Base-by-base conservation (phyloP, 1,140 invertebrate genomes). In the Vollenhovia emeryi region DNA sequence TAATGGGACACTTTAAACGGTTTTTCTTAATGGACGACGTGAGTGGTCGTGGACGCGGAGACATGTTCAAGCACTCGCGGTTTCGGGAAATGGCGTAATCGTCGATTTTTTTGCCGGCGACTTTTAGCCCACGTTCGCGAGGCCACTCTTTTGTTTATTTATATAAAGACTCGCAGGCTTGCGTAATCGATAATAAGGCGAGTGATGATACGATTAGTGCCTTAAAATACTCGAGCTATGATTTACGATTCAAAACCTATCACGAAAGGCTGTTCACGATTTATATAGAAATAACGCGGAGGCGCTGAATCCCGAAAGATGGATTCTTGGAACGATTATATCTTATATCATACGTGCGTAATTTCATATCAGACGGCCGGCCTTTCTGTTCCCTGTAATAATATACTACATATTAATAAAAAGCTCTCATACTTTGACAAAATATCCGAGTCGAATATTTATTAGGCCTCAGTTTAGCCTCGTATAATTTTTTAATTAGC, bases 81-180 rank as follows among this genome's bases (percentile, higher is more conserved):
- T 82, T 82, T 73, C 66, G 50, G 40, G 13, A 73, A 82, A 82
- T 82, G 24, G 6, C 50, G 36, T 13, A 82, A 82, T 59, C 24
- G 24, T 15, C n/a, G 8, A 73, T 2, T 73, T 62, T 21, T 73
- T 69, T 69, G 62, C 30, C 33, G 24, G 18, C 1, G 52, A 33
- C 11, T 71, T 57, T 57, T 45, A 45, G 52, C 36, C 36, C 36
- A 45, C 50, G 24, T 66, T 3, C 1, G 27, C 48, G 57, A 15
- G 21, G 36, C 55, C 13, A 36, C 6, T 80, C 50, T 71, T 80
- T 73, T 55, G 36, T 73, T 73, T 57, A 57, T 71, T 82, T 73
- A 43, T 33, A 57, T 21, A 71, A 33, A 27, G 27, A 15, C 30
- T 57, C 40, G 27, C 24, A 5, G 30, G 43, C 18, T 80, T 69